These are phyloP conservation scores for Gymnogyps californianus DNA, from an alignment of 2,113 vertebrate species.

Conservation along the genomic window DNA sequence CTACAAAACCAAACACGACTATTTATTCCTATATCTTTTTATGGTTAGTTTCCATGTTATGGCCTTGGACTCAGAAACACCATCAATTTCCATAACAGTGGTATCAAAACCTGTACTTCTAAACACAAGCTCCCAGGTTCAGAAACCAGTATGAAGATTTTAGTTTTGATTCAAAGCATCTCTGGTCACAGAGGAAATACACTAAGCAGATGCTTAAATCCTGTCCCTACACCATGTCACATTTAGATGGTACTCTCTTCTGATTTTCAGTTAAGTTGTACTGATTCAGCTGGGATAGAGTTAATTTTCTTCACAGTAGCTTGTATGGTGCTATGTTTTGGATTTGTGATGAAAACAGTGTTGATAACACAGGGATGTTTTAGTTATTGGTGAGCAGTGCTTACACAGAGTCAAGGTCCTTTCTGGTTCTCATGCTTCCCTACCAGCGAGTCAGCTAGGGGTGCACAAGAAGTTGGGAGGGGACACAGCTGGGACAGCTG, in stretches of 20 bases:
- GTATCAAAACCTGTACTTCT: not conserved
- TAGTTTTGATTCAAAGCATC: not conserved
- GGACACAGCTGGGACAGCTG: not conserved
- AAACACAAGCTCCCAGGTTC: not conserved
- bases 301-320: not conserved
- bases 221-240: not conserved
- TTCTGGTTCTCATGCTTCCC: not conserved
- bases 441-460: not conserved
- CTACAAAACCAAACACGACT: not conserved
- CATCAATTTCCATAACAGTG: not conserved
- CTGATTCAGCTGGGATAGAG: not conserved
- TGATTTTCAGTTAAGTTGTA: not conserved
- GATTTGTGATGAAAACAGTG: not conserved
- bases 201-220: not conserved
- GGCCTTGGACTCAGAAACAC: not conserved
- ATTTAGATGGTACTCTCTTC: not conserved
- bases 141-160: not conserved
- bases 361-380: not conserved
- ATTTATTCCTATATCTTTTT: not conserved
- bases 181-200: not conserved
- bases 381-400: not conserved
- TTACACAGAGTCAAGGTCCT: not conserved
- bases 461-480: not conserved
- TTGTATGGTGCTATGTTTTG: not conserved
- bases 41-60: not conserved